phyloP scores from a whole-genome alignment of 2,113 vertebrate genomes.

The Hippocampus zosterae region DNA sequence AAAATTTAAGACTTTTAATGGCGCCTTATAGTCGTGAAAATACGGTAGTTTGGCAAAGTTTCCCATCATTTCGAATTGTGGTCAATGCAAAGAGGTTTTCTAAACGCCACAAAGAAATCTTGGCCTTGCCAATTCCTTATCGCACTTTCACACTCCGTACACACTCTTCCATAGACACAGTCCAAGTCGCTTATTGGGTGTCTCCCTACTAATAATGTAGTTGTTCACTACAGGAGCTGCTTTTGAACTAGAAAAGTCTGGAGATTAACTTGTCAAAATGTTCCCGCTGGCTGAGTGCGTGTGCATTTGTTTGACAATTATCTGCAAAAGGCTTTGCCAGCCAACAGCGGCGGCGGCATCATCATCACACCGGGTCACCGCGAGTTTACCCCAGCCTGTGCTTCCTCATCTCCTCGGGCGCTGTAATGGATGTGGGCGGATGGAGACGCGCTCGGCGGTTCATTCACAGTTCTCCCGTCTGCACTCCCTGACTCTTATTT shows the following conservation, averaged over 20 bases:
- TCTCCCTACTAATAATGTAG: background rate
- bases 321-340: constrained; percentile 14
- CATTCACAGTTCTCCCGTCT: constrained; percentile 37
- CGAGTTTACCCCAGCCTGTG: constrained; percentile 37
- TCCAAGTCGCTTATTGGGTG: background rate
- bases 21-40: no score
- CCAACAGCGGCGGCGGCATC: constrained; percentile 10
- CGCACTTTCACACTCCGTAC: background rate
- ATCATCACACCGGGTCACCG: constrained; percentile 28
- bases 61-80: background rate
- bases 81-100: background rate
- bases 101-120: background rate
- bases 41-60: background rate
- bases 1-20: no score
- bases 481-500: background rate
- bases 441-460: constrained; percentile 27
- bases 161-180: background rate
- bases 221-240: background rate
- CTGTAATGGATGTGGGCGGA: constrained; percentile 33
- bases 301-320: constrained; percentile 13
- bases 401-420: constrained; percentile 25
- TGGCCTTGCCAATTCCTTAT: background rate
- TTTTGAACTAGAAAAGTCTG: background rate
- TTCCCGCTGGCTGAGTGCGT: background rate
- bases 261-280: constrained; percentile 5